Percentiles rank a stretch among this genome's conserved stretches.
Conservation (phyloP, 2,113 vertebrate genomes). For the Lepisosteus osseus region DNA sequence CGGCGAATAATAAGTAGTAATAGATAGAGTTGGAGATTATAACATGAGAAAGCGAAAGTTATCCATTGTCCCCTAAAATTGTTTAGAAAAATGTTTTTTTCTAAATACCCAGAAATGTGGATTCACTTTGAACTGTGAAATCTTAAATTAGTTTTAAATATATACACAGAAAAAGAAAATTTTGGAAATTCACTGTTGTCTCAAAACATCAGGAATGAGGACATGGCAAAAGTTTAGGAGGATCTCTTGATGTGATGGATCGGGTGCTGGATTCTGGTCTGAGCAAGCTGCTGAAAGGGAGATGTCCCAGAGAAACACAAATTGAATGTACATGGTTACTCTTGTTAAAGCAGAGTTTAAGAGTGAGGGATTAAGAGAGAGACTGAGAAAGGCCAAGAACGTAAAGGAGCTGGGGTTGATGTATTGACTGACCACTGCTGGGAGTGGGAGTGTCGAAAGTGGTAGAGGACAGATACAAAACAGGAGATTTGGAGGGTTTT, state of each 20-base stretch:
- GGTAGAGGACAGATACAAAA: background rate
- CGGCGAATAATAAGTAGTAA: too few relatives aligned
- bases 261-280: background rate
- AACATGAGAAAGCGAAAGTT: too few relatives aligned
- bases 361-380: too few relatives aligned
- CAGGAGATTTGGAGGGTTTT: background rate
- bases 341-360: too few relatives aligned
- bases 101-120: background rate
- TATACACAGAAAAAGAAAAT: slow-evolving; percentile 1
- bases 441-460: too few relatives aligned
- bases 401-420: too few relatives aligned
- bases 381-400: too few relatives aligned
- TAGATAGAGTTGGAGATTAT: too few relatives aligned
- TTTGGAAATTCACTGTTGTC: slow-evolving; percentile 10
- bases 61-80: too few relatives aligned
- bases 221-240: slow-evolving; percentile 5
- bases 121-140: slow-evolving; percentile 23
- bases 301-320: slow-evolving; percentile 9
- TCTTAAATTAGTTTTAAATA: background rate
- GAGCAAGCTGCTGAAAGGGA: background rate
- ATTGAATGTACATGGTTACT: background rate
- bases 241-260: slow-evolving; percentile 20
- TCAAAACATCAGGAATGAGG: slow-evolving; percentile 21
- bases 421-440: too few relatives aligned
- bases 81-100: background rate